phyloP scores from a whole-genome alignment of 2,113 vertebrate species.

The Oreochromis niloticus region DNA sequence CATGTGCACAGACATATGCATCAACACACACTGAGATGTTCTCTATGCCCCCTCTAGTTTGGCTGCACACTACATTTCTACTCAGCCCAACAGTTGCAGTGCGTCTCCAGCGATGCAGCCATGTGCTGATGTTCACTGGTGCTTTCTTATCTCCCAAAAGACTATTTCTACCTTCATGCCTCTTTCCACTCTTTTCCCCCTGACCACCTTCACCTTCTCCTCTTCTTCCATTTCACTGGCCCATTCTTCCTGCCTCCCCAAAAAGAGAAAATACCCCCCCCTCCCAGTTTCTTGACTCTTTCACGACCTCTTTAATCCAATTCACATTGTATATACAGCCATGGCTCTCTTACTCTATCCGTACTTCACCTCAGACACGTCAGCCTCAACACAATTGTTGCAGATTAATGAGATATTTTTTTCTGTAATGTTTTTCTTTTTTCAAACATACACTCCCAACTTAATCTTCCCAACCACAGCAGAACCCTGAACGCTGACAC shows the following conservation, averaged over 20 bases:
- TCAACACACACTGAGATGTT: not conserved
- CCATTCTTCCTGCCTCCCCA: not conserved
- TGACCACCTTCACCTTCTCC: not conserved
- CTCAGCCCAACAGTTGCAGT: constrained; percentile 22
- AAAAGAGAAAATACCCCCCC: not conserved
- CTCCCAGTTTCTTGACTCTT: not conserved
- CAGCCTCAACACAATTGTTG: not conserved
- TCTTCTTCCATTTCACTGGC: not conserved
- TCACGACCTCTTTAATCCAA: constrained; percentile 39
- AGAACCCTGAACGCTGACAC: not conserved
- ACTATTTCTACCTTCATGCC: constrained; percentile 19
- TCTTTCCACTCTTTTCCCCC: not conserved
- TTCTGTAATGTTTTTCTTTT: not conserved
- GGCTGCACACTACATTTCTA: not conserved
- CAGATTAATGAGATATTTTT: constrained; percentile 2
- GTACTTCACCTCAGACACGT: not conserved
- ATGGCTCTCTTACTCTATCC: not conserved
- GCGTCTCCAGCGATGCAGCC: constrained; percentile 33
- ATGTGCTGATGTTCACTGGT: constrained; percentile 30
- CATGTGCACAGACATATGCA: not conserved
- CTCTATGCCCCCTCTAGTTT: constrained; percentile 6
- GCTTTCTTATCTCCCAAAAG: constrained; percentile 31
- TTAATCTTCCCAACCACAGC: not conserved
- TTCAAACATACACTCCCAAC: not conserved
- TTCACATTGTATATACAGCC: not conserved